Conservation (phyloP, 2,888 invertebrate species). For the Synergus umbraculus region DNA sequence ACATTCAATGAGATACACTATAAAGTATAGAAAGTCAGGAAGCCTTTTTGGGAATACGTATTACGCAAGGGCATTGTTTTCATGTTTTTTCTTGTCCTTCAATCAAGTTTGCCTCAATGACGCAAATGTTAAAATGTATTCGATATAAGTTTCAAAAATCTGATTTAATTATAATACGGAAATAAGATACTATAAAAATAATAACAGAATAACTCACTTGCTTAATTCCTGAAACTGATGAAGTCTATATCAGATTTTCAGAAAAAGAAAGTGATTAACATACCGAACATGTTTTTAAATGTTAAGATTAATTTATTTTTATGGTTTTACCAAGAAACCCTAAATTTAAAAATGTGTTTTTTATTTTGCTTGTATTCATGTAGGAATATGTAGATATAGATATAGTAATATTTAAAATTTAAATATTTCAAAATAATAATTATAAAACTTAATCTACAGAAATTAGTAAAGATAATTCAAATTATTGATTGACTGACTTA, state of each 20-base stretch:
- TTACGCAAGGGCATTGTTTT: slow-evolving; percentile 40
- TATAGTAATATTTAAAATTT: no score
- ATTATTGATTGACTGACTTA: no score
- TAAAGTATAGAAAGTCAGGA: slow-evolving; percentile 3
- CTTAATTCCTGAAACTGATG: background rate
- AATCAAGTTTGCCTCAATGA: slow-evolving; percentile 19
- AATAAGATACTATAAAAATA: no score
- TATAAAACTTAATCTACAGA: no score
- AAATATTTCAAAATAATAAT: no score
- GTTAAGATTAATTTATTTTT: background rate
- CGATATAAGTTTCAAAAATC: background rate
- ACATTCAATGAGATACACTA: slow-evolving; percentile 17
- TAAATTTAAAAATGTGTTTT: no score
- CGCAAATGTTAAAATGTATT: slow-evolving; percentile 19
- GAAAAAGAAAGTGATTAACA: background rate
- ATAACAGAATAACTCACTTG: no score
- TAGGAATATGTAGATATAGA: no score
- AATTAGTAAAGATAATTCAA: no score
- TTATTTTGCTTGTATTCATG: no score
- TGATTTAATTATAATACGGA: no score
- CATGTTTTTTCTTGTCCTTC: slow-evolving; percentile 16
- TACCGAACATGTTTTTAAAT: background rate
- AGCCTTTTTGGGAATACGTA: slow-evolving; percentile 26
- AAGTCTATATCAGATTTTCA: background rate
- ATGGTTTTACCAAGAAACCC: background rate